A percentile compares a stretch with the other conserved stretches of the same genome.
phyloP scores from a whole-genome alignment of 2,888 invertebrate species.

The Chrysopilus asiliformis region DNA sequence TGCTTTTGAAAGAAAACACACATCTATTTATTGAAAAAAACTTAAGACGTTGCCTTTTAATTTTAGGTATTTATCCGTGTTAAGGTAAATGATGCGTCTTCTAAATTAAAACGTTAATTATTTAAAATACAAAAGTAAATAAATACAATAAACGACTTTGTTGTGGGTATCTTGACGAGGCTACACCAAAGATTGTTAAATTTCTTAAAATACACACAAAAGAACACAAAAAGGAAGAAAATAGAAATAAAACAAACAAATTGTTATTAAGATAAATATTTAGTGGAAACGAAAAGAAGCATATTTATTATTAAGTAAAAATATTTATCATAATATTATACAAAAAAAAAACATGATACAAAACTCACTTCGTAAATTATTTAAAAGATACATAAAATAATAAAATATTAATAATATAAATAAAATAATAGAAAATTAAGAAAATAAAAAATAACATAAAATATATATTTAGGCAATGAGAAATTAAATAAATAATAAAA shows the following conservation, averaged over 20 bases:
- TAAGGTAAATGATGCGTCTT: conserved; percentile 17
- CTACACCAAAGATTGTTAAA: conserved; percentile 21
- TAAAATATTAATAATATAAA: conserved; percentile 4
- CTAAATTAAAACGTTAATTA: conserved; percentile 14
- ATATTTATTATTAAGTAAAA: conserved; percentile 16
- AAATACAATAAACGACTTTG: conserved; percentile 16
- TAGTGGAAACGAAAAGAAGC: conserved; percentile 17
- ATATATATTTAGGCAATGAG: too few relatives aligned
- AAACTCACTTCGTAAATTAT: conserved; percentile 8
- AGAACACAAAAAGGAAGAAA: too few relatives aligned
- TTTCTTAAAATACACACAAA: conserved; percentile 7
- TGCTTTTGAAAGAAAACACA: too few relatives aligned
- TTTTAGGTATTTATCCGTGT: conserved; percentile 38
- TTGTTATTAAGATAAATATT: conserved; percentile 13
- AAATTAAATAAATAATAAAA: too few relatives aligned
- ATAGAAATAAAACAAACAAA: too few relatives aligned
- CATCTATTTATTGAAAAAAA: conserved; percentile 1
- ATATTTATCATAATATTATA: conserved; percentile 12
- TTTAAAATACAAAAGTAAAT: conserved; percentile 11
- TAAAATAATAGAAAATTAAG: too few relatives aligned
- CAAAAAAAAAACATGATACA: conserved; percentile 13
- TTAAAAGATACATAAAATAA: conserved; percentile 1
- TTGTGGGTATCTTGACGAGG: conserved; percentile 14
- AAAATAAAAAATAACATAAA: too few relatives aligned
- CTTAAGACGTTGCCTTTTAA: conserved; percentile 21